Conservation (phyloP, 1,140 invertebrate species). For the Arion vulgaris region DNA sequence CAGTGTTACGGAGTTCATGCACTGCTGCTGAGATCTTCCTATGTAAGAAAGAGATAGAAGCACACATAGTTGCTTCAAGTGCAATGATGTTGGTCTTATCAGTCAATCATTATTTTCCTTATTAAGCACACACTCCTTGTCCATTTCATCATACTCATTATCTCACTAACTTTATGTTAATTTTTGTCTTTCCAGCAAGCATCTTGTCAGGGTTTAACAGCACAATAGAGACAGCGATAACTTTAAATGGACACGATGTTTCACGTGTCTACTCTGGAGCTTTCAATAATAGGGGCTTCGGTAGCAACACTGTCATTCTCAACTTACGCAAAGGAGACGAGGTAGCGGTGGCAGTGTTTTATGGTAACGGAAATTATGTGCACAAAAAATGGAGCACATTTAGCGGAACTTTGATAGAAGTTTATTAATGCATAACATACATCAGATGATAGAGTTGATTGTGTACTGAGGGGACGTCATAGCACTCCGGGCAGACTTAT, state of each 20-base stretch:
- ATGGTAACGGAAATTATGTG: constrained; percentile 46
- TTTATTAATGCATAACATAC: not conserved
- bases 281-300: constrained; percentile 42
- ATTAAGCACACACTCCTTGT: too few relatives aligned
- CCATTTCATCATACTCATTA: too few relatives aligned
- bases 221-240: constrained; percentile 47
- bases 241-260: constrained; percentile 44
- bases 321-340: constrained; percentile 42
- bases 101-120: too few relatives aligned
- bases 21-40: too few relatives aligned
- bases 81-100: too few relatives aligned
- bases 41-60: too few relatives aligned
- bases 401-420: constrained; percentile 19
- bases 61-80: too few relatives aligned
- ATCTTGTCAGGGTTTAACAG: constrained; percentile 48
- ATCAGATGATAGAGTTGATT: too few relatives aligned
- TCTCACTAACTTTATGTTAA: too few relatives aligned
- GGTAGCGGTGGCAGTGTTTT: constrained; percentile 43
- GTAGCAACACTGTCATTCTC: constrained; percentile 39
- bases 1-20: too few relatives aligned
- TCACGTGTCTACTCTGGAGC: constrained; percentile 42
- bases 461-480: too few relatives aligned
- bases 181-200: constrained; percentile 25
- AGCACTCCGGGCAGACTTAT: too few relatives aligned
- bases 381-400: constrained; percentile 49